Base-by-base conservation (phyloP, 2,797 vertebrate species). In the Tolypeutes matacus region DNA sequence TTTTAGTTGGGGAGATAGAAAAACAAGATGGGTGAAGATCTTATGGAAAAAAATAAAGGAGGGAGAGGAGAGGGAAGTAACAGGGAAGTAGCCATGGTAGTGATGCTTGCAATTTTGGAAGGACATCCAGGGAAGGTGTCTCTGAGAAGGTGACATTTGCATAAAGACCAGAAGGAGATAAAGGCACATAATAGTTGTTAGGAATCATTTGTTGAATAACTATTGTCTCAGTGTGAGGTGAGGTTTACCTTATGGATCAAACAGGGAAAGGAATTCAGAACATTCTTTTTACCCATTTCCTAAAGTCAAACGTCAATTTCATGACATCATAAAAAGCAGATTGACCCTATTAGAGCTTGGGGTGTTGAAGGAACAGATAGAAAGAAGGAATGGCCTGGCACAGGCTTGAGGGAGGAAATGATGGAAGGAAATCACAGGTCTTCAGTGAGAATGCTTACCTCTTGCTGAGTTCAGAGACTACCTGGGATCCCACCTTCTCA, bases 231-330 rank as follows among this genome's bases (percentile, higher is more conserved):
- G 10, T 76, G 29, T 42, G 39, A 82, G 23, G 17, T 70, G 60
- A 70, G 23, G 21, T 72, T 92, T 83, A 8, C 49, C 56, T 53
- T n/a, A n/a, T 72, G 46, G 58, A 39, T 5, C 42, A 87, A 42
- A 6, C 21, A 42, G 69, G 73, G 78, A 65, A 65, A 34, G 62
- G 29, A 49, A 17, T 58, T 76, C 8, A 42, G 72, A 85, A 75
- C 58, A 70, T 77, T 56, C 34, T 64, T 64, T 86, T 87, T 93
- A n/a, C 34, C 56, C 51, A 2, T 77, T 95, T 86, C 36, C 34
- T 80, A 62, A 49, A 18, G 87, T 86, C 69, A 34, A 27, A 20
- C 36, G 36, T 73, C 46, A 88, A 34, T 7, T 46, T 91, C 23
- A 39, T 27, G 6, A 14, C 11, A 20, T 25, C 27, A 7, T 46